Base-by-base conservation (phyloP, 2,888 invertebrate genomes). In the Ferrisia virgata region DNA sequence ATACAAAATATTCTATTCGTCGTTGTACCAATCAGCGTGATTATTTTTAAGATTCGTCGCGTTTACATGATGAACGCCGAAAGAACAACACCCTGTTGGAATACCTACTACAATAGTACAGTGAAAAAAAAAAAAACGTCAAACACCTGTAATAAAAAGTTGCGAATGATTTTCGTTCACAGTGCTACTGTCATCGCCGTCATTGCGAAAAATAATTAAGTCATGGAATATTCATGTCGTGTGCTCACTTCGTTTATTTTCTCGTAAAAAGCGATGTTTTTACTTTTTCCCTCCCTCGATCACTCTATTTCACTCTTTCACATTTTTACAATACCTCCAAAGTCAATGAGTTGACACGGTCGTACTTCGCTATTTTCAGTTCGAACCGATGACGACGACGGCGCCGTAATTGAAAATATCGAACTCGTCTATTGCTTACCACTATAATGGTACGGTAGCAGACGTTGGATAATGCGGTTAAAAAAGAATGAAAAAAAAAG, bases 341-440 rank as follows among this genome's bases (percentile, higher is more conserved):
- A 64, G 11, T 64, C 58, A 64, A 64, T 64, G 58, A 64, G 58
- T 64, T 64, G 58, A 64, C 58, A 64, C 58, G 58, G 18, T 47
- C 0, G 28, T 64, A 11, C 58, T 22, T 9, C 8, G 11, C 11
- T 64, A 64, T 64, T 64, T 64, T 25, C n/a, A n/a, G n/a, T n/a
- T n/a, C 25, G 58, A 64, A 64, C 28, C 28, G 22, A 64, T 25
- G 47, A 43, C 40, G 40, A 40, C 53, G n/a, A 18, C 58, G 40
- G 13, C 53, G n/a, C 1, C 58, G 58, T 64, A 64, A 64, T 64
- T 64, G 58, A 64, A 64, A 64, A 64, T 64, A 64, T 64, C 28
- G 25, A 64, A 28, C 25, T 25, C 0, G 28, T 9, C 4, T 53
- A 53, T 64, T 64, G 13, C 43, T 36, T 36, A n/a, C 36, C 36